These are phyloP conservation scores for Cladorhizidae sp. DNA, from an alignment of 37 sponge, comb jelly and placozoan species.

Conservation along the genomic window DNA sequence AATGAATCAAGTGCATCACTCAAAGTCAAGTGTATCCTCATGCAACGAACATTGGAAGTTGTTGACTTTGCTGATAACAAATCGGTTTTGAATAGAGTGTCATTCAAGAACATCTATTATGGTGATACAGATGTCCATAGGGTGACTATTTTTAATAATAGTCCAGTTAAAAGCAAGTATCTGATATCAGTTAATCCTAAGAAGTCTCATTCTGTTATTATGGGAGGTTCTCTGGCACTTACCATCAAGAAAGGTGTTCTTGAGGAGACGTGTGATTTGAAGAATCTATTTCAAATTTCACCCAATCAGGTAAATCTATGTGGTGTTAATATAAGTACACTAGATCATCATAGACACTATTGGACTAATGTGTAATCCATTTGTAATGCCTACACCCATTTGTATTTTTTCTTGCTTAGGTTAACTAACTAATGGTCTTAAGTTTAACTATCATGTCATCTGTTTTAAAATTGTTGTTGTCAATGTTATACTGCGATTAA, in stretches of 20 bases:
- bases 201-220: constrained; percentile 30
- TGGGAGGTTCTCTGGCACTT: constrained; percentile 21
- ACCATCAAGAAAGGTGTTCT: neutral
- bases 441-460: no score
- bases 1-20: neutral
- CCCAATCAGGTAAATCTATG: neutral
- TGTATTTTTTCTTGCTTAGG: no score
- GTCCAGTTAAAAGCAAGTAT: constrained; percentile 67
- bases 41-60: constrained; percentile 1
- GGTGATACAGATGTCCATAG: constrained; percentile 17
- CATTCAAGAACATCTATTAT: constrained; percentile 64
- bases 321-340: no score
- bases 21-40: neutral
- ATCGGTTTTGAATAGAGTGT: constrained; percentile 4
- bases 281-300: constrained; percentile 5
- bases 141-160: constrained; percentile 69
- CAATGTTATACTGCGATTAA: no score
- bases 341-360: no score
- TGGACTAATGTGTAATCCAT: no score
- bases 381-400: no score
- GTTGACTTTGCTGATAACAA: neutral
- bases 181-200: constrained; percentile 53
- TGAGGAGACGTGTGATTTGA: constrained; percentile 33
- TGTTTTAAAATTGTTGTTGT: no score
- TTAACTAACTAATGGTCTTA: no score